Conservation (phyloP, 2,113 vertebrate genomes). For the Siniperca knerii region DNA sequence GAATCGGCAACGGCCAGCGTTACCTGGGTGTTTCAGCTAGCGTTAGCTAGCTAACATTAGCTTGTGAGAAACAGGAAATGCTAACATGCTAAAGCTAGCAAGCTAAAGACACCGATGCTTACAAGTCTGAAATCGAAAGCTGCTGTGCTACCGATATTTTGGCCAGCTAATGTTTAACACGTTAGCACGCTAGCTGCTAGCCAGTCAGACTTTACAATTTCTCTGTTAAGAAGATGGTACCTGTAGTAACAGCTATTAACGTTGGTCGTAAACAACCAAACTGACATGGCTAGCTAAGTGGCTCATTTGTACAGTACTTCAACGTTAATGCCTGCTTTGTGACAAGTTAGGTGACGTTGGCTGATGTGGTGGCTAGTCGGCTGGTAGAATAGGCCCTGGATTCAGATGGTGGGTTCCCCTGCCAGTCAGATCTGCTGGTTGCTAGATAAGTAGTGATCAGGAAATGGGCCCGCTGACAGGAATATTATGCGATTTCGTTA, state of each 20-base stretch:
- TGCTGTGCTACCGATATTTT: constrained; percentile 39
- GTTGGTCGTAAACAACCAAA: background rate
- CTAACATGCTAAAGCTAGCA: constrained; percentile 61
- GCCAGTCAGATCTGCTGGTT: constrained; percentile 37
- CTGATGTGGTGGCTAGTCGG: constrained; percentile 34
- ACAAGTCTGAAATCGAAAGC: constrained; percentile 45
- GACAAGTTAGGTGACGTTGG: constrained; percentile 34
- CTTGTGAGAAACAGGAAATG: constrained; percentile 68
- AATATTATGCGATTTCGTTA: background rate
- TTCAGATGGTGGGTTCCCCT: constrained; percentile 28
- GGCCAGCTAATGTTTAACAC: constrained; percentile 43
- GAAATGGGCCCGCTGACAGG: constrained; percentile 1
- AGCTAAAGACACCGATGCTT: constrained; percentile 44
- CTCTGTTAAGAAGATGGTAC: rapidly evolving
- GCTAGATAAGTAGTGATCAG: background rate
- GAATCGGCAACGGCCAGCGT: constrained; percentile 9
- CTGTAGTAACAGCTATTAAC: background rate
- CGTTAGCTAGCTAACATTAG: constrained; percentile 57
- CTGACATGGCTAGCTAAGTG: too few species aligned
- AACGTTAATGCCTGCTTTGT: constrained; percentile 1
- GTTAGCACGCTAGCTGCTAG: constrained; percentile 52
- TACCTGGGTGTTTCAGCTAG: constrained; percentile 16
- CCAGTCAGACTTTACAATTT: background rate
- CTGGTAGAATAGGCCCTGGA: constrained; percentile 53
- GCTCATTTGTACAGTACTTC: background rate